Evolutionary conservation across 2,888 invertebrate genomes (phyloP).

Genomic region (Aquatica leii): DNA sequence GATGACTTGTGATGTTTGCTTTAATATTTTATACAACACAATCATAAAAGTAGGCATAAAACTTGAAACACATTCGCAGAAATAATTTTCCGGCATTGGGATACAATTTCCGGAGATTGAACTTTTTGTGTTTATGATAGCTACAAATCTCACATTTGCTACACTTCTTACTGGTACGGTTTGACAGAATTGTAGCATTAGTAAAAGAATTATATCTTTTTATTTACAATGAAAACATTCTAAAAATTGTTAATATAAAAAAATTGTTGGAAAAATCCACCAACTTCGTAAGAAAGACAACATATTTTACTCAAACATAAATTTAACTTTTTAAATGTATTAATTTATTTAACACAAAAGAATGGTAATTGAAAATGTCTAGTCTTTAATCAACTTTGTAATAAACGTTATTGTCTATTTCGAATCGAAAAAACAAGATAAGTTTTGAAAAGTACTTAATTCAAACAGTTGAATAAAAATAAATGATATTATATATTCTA

Average conservation of each 20-base stretch:
- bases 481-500: too few relatives aligned
- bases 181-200: neutral
- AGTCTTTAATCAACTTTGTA: too few relatives aligned
- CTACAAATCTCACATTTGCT: slow-evolving; percentile 8
- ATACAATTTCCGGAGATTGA: slow-evolving; percentile 11
- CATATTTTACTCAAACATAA: too few relatives aligned
- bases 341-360: too few relatives aligned
- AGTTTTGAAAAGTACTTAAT: too few relatives aligned
- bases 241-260: neutral
- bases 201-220: neutral
- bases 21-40: neutral
- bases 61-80: neutral
- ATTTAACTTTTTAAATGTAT: too few relatives aligned
- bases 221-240: neutral
- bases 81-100: slow-evolving; percentile 8
- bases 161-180: neutral
- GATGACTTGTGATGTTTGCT: neutral
- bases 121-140: slow-evolving; percentile 11
- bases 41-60: neutral
- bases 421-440: too few relatives aligned
- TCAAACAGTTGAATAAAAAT: too few relatives aligned
- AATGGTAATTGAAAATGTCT: too few relatives aligned
- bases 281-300: too few relatives aligned
- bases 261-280: too few relatives aligned
- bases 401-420: too few relatives aligned